A percentile compares a stretch with the other conserved stretches of the same genome.
phyloP scores from a whole-genome alignment of 1,140 invertebrate species.

The Drosophila triauraria region DNA sequence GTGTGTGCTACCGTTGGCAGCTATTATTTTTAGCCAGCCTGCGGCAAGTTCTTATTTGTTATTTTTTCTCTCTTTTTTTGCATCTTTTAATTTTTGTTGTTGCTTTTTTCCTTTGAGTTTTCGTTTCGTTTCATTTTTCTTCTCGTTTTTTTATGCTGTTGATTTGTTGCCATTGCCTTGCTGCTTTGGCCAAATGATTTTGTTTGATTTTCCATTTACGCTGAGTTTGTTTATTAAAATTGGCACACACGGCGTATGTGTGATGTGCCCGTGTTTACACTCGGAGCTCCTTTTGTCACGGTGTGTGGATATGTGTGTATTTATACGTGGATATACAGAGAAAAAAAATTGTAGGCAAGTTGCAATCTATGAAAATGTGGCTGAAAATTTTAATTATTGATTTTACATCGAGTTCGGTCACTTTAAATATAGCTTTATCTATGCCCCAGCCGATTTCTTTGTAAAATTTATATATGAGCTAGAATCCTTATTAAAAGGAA shows the following conservation, averaged over 20 bases:
- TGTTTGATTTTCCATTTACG: slow-evolving; percentile 83
- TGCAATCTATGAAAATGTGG: accelerated
- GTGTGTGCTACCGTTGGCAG: slow-evolving; percentile 63
- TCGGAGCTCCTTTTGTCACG: slow-evolving; percentile 21
- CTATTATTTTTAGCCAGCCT: slow-evolving; percentile 75
- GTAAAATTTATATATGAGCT: too few species aligned
- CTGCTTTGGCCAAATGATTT: slow-evolving; percentile 56
- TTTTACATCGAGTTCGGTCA: background rate
- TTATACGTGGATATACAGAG: background rate
- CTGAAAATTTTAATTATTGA: background rate
- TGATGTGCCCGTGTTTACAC: slow-evolving; percentile 67
- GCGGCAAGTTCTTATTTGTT: slow-evolving; percentile 67
- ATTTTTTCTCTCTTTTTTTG: slow-evolving; percentile 43
- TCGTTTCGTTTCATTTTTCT: slow-evolving; percentile 13
- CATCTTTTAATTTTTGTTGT: slow-evolving; percentile 64
- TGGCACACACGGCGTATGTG: slow-evolving; percentile 79
- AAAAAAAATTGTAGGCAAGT: background rate
- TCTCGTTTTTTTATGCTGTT: slow-evolving; percentile 22
- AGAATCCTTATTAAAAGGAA: too few species aligned
- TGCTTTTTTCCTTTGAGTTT: slow-evolving; percentile 28
- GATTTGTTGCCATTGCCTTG: slow-evolving; percentile 48
- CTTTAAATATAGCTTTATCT: too few species aligned
- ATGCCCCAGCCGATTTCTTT: too few species aligned
- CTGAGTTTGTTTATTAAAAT: slow-evolving; percentile 79
- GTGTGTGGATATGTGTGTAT: slow-evolving; percentile 2